phyloP scores from a whole-genome alignment of 2,113 vertebrate species.

The Nanorana parkeri region DNA sequence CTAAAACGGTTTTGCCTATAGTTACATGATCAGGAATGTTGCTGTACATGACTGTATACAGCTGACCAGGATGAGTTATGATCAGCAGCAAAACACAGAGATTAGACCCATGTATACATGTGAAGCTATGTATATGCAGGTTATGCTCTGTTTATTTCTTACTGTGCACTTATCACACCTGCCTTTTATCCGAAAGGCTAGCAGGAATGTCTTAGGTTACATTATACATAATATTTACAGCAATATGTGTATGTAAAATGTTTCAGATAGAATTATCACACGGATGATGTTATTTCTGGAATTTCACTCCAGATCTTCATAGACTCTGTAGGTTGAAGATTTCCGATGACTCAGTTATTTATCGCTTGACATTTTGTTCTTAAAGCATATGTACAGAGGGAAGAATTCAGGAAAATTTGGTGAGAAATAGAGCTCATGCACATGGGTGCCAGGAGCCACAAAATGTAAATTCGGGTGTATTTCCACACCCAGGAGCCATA shows the following conservation, averaged over 20 bases:
- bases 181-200: background rate
- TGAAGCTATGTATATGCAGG: slow-evolving; percentile 3
- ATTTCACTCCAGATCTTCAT: background rate
- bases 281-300: background rate
- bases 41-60: no score
- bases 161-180: slow-evolving; percentile 31
- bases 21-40: no score
- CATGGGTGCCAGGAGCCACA: no score
- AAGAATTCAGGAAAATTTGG: no score
- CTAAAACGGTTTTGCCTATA: no score
- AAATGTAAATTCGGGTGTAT: no score
- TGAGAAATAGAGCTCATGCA: no score
- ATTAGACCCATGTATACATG: slow-evolving; percentile 15
- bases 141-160: slow-evolving; percentile 7
- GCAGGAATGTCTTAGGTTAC: background rate
- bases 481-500: no score
- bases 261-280: background rate
- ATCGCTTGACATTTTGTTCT: background rate
- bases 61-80: background rate
- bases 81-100: background rate
- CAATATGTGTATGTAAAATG: slow-evolving; percentile 3
- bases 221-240: background rate
- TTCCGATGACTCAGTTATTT: background rate
- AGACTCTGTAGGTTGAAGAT: background rate
- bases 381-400: no score